phyloP scores from a whole-genome alignment of 2,888 invertebrate genomes.

The Pogonocherus hispidulus region DNA sequence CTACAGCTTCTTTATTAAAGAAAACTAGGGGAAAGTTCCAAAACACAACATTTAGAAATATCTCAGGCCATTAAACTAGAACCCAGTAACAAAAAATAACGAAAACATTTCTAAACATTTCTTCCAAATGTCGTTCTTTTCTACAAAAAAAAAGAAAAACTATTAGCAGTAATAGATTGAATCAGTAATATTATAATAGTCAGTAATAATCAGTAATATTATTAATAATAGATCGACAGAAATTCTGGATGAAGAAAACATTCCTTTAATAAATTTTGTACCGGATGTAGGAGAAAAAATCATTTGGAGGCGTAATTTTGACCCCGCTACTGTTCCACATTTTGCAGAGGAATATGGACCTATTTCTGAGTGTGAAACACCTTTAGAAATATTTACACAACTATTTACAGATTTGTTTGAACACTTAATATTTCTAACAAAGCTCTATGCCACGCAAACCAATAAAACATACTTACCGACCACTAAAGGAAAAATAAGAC shows the following conservation, averaged over 20 bases:
- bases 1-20: no score
- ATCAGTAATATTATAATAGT: no score
- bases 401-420: conserved; percentile 17
- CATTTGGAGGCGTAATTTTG: background rate
- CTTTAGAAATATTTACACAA: background rate
- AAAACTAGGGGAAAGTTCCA: no score
- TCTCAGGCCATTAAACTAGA: no score
- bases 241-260: background rate
- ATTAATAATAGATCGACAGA: no score
- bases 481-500: conserved; percentile 21
- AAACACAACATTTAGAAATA: no score
- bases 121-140: no score
- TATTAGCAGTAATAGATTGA: no score
- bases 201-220: no score
- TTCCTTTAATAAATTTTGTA: background rate
- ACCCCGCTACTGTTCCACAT: background rate
- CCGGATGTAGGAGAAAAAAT: background rate
- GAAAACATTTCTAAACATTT: no score
- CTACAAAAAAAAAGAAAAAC: no score
- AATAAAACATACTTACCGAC: background rate
- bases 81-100: no score
- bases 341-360: background rate
- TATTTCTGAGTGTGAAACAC: background rate
- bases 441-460: conserved; percentile 16
- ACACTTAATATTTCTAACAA: conserved; percentile 14